These are phyloP conservation scores for Mormyrus iriodes DNA, from an alignment of 2,113 vertebrate species.

Conservation along the genomic window DNA sequence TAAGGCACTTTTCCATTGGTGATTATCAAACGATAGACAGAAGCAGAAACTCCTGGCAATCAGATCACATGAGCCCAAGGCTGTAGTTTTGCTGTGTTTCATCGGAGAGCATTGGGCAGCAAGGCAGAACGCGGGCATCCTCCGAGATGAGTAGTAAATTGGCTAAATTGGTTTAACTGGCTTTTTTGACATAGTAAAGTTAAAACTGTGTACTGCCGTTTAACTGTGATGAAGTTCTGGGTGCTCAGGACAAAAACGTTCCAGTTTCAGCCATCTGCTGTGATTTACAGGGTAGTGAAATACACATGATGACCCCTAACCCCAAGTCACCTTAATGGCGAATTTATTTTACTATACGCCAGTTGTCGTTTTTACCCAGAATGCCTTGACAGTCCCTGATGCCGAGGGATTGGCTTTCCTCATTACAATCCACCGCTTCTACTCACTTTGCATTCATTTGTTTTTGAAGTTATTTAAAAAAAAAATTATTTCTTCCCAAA, in stretches of 20 bases:
- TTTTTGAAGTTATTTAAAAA: constrained; percentile 56
- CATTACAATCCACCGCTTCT: constrained; percentile 53
- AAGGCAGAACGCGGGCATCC: no score
- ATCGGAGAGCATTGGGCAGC: no score
- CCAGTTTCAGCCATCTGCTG: constrained; percentile 2
- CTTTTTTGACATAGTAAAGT: background rate
- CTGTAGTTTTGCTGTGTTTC: background rate
- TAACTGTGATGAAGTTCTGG: background rate
- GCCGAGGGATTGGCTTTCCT: constrained; percentile 11
- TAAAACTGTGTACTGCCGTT: background rate
- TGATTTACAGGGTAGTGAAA: background rate
- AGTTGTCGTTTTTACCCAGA: background rate
- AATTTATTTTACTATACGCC: background rate
- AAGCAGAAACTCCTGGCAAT: constrained; percentile 35
- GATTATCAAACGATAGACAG: constrained; percentile 33
- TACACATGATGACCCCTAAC: background rate
- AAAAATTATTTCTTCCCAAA: constrained; percentile 2
- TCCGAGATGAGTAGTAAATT: background rate
- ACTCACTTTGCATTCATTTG: constrained; percentile 68
- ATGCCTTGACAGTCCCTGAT: background rate
- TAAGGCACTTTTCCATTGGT: constrained; percentile 55
- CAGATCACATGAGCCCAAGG: background rate
- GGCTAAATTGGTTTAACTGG: background rate
- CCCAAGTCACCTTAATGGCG: background rate
- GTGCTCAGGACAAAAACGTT: background rate